Evolutionary conservation across 2,113 vertebrate species (phyloP).

Genomic region (Paradoxurus hermaphroditus): DNA sequence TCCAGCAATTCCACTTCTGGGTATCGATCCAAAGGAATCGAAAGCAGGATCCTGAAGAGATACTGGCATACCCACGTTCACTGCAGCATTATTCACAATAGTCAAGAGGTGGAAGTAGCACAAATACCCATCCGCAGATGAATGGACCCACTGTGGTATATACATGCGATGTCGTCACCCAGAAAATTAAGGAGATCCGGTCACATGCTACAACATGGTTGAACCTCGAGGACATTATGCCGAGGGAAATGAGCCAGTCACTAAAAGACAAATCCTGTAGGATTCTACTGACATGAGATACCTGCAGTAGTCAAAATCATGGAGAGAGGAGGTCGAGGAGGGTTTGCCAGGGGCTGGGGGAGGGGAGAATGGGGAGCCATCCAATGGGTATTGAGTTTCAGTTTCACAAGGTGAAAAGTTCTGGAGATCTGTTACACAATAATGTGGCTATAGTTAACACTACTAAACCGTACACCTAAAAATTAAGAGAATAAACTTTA

Average conservation of each 20-base stretch:
- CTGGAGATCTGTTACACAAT: neutral
- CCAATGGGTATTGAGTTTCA: neutral
- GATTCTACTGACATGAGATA: neutral
- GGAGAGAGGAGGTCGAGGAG: neutral
- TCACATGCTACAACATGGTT: neutral
- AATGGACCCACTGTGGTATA: neutral
- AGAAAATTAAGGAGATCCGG: neutral
- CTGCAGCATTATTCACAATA: neutral
- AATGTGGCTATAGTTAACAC: neutral
- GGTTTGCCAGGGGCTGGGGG: neutral
- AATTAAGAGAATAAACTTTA: slow-evolving; percentile 14
- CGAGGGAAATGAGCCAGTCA: neutral
- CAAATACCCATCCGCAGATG: neutral
- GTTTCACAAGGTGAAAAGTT: neutral
- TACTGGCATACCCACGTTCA: neutral
- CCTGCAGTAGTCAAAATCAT: neutral
- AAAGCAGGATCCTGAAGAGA: neutral
- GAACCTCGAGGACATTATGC: neutral
- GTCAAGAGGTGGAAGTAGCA: no score
- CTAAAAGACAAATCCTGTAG: neutral
- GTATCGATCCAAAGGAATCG: neutral
- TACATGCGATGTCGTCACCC: neutral
- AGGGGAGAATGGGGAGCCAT: neutral
- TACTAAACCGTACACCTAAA: neutral
- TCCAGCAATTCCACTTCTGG: neutral